Percentiles rank a stretch among this genome's conserved stretches.
phyloP scores from a whole-genome alignment of 2,888 invertebrate genomes.

The Strigamia maritima region DNA sequence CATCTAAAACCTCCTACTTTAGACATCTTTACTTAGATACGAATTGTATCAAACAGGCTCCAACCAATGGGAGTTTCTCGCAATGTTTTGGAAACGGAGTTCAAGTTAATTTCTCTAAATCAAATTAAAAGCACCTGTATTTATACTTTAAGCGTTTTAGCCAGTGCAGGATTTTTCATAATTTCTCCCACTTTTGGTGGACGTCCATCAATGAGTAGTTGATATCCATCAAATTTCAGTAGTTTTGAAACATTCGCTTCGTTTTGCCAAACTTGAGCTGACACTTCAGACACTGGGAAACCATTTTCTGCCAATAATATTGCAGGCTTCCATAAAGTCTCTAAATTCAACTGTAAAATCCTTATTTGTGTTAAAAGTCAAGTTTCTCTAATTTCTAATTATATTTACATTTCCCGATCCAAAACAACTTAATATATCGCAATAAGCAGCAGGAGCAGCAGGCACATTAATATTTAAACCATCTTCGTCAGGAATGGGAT shows the following conservation, averaged over 20 bases:
- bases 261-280: constrained; percentile 46
- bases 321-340: constrained; percentile 48
- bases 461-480: constrained; percentile 51
- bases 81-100: too few relatives aligned
- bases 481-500: constrained; percentile 45
- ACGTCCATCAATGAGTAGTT: constrained; percentile 49
- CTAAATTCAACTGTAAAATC: constrained; percentile 47
- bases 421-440: constrained; percentile 48
- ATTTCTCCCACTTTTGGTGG: constrained; percentile 51
- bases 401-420: constrained; percentile 49
- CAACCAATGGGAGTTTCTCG: too few relatives aligned
- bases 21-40: too few relatives aligned
- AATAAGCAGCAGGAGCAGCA: constrained; percentile 51
- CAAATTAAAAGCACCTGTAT: background rate
- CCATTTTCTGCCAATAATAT: constrained; percentile 50
- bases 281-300: constrained; percentile 48
- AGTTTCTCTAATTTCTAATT: background rate
- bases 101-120: background rate
- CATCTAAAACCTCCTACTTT: too few relatives aligned
- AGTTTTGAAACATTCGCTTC: background rate
- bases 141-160: constrained; percentile 40
- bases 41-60: too few relatives aligned
- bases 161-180: constrained; percentile 46
- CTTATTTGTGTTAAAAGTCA: too few relatives aligned
- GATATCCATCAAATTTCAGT: constrained; percentile 46